A percentile compares a stretch with the other conserved stretches of the same genome.
These are phyloP conservation scores for Ectemnius cavifrons DNA, from an alignment of 2,888 invertebrate genomes.

Conservation along the genomic window DNA sequence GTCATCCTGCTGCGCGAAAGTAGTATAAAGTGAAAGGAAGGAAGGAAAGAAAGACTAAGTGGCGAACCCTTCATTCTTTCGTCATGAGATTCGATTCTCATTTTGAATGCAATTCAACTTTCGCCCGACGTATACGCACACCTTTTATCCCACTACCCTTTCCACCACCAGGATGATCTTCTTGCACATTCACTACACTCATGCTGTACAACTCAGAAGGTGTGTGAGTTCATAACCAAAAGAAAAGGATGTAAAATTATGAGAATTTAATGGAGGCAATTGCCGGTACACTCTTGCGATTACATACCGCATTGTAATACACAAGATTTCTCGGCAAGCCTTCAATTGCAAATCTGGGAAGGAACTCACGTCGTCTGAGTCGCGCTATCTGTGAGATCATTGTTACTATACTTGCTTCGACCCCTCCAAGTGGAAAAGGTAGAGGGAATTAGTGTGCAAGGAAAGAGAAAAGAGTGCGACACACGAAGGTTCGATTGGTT, in stretches of 20 bases:
- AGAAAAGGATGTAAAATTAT: not conserved
- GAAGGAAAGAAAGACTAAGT: too few species aligned
- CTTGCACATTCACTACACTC: too few species aligned
- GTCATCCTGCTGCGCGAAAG: conserved; percentile 1
- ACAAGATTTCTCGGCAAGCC: conserved; percentile 65
- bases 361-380: conserved; percentile 2
- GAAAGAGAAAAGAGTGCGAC: conserved; percentile 18
- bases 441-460: not conserved
- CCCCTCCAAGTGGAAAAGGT: conserved; percentile 16
- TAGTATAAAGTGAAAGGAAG: not conserved
- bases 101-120: too few species aligned
- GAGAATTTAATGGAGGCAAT: not conserved
- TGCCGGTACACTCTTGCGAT: conserved; percentile 67
- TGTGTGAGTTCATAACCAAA: too few species aligned
- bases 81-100: too few species aligned
- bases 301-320: conserved; percentile 74
- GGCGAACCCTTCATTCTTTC: too few species aligned
- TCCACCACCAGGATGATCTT: too few species aligned
- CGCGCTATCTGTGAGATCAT: conserved; percentile 34
- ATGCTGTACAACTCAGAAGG: too few species aligned
- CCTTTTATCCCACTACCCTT: conserved; percentile 2
- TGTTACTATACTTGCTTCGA: conserved; percentile 1
- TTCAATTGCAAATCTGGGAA: too few species aligned
- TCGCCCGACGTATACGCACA: not conserved
- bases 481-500: conserved; percentile 4